A percentile compares a stretch with the other conserved stretches of the same genome.
phyloP scores from a whole-genome alignment of 2,888 invertebrate genomes.

The Arge pagana region DNA sequence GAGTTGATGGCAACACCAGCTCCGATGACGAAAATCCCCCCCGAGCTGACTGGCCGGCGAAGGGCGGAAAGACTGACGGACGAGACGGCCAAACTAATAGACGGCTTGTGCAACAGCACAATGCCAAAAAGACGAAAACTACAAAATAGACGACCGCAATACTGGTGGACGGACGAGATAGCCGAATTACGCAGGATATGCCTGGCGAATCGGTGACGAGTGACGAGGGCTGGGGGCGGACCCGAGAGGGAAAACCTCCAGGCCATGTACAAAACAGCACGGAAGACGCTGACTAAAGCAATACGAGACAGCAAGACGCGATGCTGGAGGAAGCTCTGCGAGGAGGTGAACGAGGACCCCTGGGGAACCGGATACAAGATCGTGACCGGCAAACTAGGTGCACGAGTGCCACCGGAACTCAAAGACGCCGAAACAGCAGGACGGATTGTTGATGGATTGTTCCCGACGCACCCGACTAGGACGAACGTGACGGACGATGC shows the following conservation, averaged over 20 bases:
- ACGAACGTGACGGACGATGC: not conserved
- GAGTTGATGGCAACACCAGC: no score
- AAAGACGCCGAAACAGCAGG: conserved; percentile 9
- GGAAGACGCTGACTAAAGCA: conserved; percentile 15
- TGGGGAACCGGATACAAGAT: conserved; percentile 27
- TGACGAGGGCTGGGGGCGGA: not conserved
- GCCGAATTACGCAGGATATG: conserved; percentile 6
- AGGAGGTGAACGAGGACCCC: conserved; percentile 21
- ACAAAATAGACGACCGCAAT: not conserved
- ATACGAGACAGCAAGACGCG: conserved; percentile 21
- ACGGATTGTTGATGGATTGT: conserved; percentile 20
- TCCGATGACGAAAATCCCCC: no score
- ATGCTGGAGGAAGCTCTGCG: conserved; percentile 20
- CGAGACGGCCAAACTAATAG: no score
- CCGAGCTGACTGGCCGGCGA: no score
- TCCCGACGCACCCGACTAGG: conserved; percentile 11
- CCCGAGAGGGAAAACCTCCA: no score
- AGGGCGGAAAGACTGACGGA: no score
- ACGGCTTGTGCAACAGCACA: not conserved
- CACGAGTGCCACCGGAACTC: no score
- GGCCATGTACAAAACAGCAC: conserved; percentile 8
- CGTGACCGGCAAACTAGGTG: conserved; percentile 24
- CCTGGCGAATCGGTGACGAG: conserved; percentile 12
- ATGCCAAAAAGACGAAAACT: no score
- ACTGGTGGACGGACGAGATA: conserved; percentile 20